These are phyloP conservation scores for Drosophila santomea DNA, from an alignment of 1,140 invertebrate species.

Conservation along the genomic window DNA sequence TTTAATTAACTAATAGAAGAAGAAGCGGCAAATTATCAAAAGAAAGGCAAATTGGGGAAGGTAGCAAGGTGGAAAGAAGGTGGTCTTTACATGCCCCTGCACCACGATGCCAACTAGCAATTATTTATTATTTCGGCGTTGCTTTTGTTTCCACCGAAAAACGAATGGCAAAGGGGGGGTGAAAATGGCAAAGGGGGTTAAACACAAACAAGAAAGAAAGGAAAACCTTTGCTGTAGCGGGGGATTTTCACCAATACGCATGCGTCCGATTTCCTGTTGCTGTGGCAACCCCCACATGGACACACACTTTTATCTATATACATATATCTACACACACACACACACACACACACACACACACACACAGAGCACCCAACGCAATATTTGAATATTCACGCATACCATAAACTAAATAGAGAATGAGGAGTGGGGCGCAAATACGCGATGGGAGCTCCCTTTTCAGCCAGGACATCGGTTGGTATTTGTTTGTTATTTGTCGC, in stretches of 20 bases:
- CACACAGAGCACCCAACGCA: conserved; percentile 38
- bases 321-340: conserved; percentile 15
- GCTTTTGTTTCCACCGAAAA: conserved; percentile 68
- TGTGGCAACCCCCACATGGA: conserved; percentile 75
- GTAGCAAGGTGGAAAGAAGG: neutral
- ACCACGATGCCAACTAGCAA: conserved; percentile 80
- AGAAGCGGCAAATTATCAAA: conserved; percentile 33
- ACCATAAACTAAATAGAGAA: conserved; percentile 69
- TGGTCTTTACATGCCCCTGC: conserved; percentile 41
- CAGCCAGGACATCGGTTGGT: conserved; percentile 58
- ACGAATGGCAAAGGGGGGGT: conserved; percentile 15
- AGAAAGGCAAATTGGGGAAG: conserved; percentile 15
- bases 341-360: conserved; percentile 31
- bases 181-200: conserved; percentile 9
- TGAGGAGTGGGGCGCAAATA: conserved; percentile 54
- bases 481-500: conserved; percentile 79
- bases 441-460: conserved; percentile 60
- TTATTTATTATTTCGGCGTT: conserved; percentile 81
- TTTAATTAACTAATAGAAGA: conserved; percentile 69
- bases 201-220: conserved; percentile 51
- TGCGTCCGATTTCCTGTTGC: conserved; percentile 81
- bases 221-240: conserved; percentile 33
- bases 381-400: conserved; percentile 79
- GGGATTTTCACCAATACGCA: conserved; percentile 54
- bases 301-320: conserved; percentile 31